These are phyloP conservation scores for Andrena bucephala DNA, from an alignment of 2,888 invertebrate genomes.

Conservation along the genomic window DNA sequence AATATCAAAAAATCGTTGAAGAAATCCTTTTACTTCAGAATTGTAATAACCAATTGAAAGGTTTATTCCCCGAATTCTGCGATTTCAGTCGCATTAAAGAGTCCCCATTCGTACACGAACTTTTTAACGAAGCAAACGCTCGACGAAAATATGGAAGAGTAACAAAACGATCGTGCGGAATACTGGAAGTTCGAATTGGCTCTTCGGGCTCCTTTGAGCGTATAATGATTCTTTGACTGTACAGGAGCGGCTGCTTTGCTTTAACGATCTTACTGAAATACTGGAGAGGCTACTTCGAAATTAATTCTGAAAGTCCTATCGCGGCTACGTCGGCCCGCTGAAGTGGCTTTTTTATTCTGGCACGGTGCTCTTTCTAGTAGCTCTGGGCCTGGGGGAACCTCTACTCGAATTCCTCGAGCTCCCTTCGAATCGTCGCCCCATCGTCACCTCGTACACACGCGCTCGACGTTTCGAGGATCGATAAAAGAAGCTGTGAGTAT, in stretches of 20 bases:
- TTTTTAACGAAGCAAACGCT: constrained; percentile 15
- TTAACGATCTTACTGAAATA: constrained; percentile 40
- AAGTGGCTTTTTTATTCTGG: constrained; percentile 25
- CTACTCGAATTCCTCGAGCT: constrained; percentile 42
- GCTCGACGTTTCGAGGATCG: neutral
- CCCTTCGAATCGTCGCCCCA: constrained; percentile 33
- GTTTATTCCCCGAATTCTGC: neutral
- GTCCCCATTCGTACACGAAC: neutral
- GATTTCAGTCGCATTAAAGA: neutral
- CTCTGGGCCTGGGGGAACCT: neutral
- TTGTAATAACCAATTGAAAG: too few relatives aligned
- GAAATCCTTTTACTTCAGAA: too few relatives aligned
- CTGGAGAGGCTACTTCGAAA: constrained; percentile 38
- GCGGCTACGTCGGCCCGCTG: constrained; percentile 1
- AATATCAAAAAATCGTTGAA: too few relatives aligned
- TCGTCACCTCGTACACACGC: constrained; percentile 6
- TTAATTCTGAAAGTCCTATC: constrained; percentile 44
- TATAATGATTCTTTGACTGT: constrained; percentile 33
- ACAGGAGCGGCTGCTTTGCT: neutral
- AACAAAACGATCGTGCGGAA: neutral
- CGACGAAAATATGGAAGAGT: neutral
- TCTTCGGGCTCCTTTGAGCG: neutral
- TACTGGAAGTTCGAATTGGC: constrained; percentile 30
- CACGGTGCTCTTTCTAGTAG: constrained; percentile 34
- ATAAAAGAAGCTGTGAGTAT: constrained; percentile 4